Evolutionary conservation across 2,797 vertebrate genomes (phyloP), one percentile per base, ranked within the genome.

Genomic region (Buphagus erythrorhynchus): DNA sequence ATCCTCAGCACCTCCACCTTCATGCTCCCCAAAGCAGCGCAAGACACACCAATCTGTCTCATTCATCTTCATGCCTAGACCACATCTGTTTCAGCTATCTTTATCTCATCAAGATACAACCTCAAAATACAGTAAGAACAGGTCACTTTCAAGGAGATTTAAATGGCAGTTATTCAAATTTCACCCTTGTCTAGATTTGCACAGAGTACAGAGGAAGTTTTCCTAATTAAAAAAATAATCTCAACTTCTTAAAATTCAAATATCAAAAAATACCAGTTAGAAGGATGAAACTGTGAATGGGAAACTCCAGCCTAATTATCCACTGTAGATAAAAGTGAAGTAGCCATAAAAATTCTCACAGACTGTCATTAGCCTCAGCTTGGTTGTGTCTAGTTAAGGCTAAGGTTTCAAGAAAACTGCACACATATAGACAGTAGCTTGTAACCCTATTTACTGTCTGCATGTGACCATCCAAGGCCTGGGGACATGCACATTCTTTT

Each of bases 331-430:
- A 51, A 43, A 76, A 89, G 22, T 2, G 14, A 62, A 48, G 8
- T 20, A 43, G n/a, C 58, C n/a, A n/a, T 22, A 29, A 51, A 89
- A 62, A 0, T 0, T 16, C 16, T 51, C 25, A 48, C 1, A 1
- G 16, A 5, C 17, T 69, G 17, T 33, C 14, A 58, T 72, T 75
- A 62, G 22, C 28, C 24, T 54, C 22, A 65, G 28, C 6, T 40
- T 8, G 4, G 26, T 40, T 15, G 19, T 17, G 33, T 38, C 12
- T 17, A 77, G 52, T 45, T 72, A 45, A 52, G 57, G 38, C 11
- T 33, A 73, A 76, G 16, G 29, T 42, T 54, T 68, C 14, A 54
- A 54, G 28, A 22, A 72, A 78, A 33, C 10, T 10, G 11, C 28
- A 19, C 5, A 1, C 2, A 1, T 28, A 54, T 1, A 48, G 21